Evolutionary conservation across 1,140 invertebrate species (phyloP).

Genomic region (Tetranychus cinnabarinus): DNA sequence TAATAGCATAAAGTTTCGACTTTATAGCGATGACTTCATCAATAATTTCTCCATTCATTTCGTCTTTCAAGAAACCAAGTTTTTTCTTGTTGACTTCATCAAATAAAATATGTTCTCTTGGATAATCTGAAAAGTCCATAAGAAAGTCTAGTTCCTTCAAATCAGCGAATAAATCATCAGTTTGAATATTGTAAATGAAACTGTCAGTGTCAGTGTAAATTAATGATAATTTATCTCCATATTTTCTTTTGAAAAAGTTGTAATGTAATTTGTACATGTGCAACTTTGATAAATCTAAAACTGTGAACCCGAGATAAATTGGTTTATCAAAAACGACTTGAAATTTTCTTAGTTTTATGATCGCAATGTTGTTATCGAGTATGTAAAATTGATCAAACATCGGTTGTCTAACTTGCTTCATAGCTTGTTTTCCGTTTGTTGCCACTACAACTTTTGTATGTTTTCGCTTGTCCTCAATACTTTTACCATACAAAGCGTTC

Average conservation of each 20-base stretch:
- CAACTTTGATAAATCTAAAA: slow-evolving; percentile 15
- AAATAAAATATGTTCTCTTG: slow-evolving; percentile 6
- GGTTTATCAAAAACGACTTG: slow-evolving; percentile 14
- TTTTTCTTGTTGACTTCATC: slow-evolving; percentile 24
- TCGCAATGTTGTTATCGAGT: slow-evolving; percentile 10
- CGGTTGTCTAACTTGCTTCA: slow-evolving; percentile 19
- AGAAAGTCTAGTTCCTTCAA: slow-evolving; percentile 8
- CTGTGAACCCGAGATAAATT: slow-evolving; percentile 15
- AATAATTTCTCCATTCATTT: slow-evolving; percentile 20
- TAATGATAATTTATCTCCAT: slow-evolving; percentile 9
- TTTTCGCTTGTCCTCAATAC: slow-evolving; percentile 26
- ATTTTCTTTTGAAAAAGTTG: slow-evolving; percentile 14
- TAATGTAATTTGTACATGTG: slow-evolving; percentile 18
- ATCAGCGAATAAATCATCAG: slow-evolving; percentile 11
- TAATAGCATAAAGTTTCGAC: slow-evolving; percentile 16
- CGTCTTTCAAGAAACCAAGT: slow-evolving; percentile 27
- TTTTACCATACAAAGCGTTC: slow-evolving; percentile 26
- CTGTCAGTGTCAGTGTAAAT: slow-evolving; percentile 11
- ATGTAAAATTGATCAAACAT: slow-evolving; percentile 18
- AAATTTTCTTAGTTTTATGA: slow-evolving; percentile 10
- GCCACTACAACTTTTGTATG: slow-evolving; percentile 21
- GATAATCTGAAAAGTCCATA: slow-evolving; percentile 13
- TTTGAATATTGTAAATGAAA: slow-evolving; percentile 10
- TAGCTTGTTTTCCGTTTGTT: slow-evolving; percentile 15
- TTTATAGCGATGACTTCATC: slow-evolving; percentile 21